Evolutionary conservation across 1,140 invertebrate species (phyloP).

Genomic region (Acarapis woodi): DNA sequence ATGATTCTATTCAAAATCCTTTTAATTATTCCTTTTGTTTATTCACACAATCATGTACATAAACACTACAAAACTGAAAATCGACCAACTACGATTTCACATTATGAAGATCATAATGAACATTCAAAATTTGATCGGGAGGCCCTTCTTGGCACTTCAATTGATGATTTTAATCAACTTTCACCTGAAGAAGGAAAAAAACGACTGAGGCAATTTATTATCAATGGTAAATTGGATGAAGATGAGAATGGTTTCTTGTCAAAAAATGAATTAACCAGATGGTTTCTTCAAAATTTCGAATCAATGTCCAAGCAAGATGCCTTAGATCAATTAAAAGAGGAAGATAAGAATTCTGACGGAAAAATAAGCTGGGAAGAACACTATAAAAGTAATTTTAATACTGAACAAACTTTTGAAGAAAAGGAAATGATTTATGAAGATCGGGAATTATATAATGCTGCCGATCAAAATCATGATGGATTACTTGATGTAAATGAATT

Average conservation of each 20-base stretch:
- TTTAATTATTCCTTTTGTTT: no score
- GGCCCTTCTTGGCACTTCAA: slow-evolving; percentile 39
- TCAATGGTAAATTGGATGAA: slow-evolving; percentile 44
- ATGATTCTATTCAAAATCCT: no score
- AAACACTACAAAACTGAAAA: no score
- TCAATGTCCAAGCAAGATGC: slow-evolving; percentile 66
- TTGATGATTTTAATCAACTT: slow-evolving; percentile 69
- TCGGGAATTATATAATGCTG: slow-evolving; percentile 48
- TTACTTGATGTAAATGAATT: slow-evolving; percentile 47
- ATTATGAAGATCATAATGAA: not conserved
- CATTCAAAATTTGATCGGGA: slow-evolving; percentile 8
- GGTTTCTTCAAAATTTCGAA: slow-evolving; percentile 77
- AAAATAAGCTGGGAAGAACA: slow-evolving; percentile 23
- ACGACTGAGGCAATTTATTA: slow-evolving; percentile 41
- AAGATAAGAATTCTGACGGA: slow-evolving; percentile 27
- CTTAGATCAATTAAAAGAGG: slow-evolving; percentile 48
- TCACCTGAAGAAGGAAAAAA: slow-evolving; percentile 54
- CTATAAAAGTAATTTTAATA: slow-evolving; percentile 43
- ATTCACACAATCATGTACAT: no score
- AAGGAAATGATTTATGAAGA: slow-evolving; percentile 31
- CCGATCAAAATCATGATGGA: slow-evolving; percentile 57
- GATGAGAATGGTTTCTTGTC: slow-evolving; percentile 45
- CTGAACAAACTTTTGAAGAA: slow-evolving; percentile 20
- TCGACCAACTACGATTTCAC: no score
- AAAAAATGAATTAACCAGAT: slow-evolving; percentile 50